These are phyloP conservation scores for Drosophila tristis DNA, from an alignment of 1,140 invertebrate species.

Conservation along the genomic window DNA sequence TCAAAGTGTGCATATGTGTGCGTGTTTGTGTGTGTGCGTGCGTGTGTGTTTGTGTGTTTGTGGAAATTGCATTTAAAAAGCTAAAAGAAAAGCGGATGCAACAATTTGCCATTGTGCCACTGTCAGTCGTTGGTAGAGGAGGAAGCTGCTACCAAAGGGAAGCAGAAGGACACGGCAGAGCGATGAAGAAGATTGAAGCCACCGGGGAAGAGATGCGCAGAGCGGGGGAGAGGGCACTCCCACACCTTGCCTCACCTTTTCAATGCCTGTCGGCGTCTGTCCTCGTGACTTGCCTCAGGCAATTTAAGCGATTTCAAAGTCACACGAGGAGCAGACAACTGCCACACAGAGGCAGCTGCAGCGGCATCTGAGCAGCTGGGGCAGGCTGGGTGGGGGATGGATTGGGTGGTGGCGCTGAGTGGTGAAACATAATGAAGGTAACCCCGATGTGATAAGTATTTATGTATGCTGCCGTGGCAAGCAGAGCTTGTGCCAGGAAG, in stretches of 20 bases:
- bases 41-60: constrained; percentile 17
- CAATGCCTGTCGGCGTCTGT: constrained; percentile 16
- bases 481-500: constrained; percentile 5
- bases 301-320: constrained; percentile 69
- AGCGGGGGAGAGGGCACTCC: too few relatives aligned
- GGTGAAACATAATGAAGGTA: constrained; percentile 34
- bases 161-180: too few relatives aligned
- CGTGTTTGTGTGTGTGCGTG: constrained; percentile 32
- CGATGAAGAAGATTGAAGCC: too few relatives aligned
- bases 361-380: too few relatives aligned
- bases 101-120: constrained; percentile 66
- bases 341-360: background rate
- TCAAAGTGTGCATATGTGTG: constrained; percentile 5
- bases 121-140: constrained; percentile 31
- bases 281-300: constrained; percentile 57
- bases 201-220: constrained; percentile 1
- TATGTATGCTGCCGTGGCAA: constrained; percentile 8
- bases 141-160: background rate
- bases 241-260: background rate
- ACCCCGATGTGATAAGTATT: constrained; percentile 33
- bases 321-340: constrained; percentile 31
- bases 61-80: constrained; percentile 65
- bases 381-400: background rate
- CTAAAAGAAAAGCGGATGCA: constrained; percentile 75
- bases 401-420: background rate